These are phyloP conservation scores for Leptoclinus maculatus DNA, from an alignment of 2,797 vertebrate genomes.

Conservation along the genomic window DNA sequence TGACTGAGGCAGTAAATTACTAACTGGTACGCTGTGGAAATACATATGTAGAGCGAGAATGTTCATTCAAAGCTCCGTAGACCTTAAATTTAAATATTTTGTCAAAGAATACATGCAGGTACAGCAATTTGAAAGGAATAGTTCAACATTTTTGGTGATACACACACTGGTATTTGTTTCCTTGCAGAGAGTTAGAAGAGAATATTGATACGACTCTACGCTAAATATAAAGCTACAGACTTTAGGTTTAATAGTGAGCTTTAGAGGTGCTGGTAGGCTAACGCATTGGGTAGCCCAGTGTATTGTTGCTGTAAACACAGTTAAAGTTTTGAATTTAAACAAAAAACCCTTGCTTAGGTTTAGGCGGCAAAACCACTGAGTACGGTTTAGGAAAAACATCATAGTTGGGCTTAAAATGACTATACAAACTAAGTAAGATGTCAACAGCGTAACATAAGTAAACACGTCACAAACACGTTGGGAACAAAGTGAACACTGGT, in stretches of 20 bases:
- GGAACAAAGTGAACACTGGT: background rate
- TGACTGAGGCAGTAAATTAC: slow-evolving; percentile 4
- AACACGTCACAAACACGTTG: background rate
- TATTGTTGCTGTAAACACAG: background rate
- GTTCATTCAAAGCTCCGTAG: background rate
- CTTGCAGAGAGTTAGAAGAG: background rate
- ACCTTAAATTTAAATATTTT: background rate
- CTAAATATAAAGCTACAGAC: background rate
- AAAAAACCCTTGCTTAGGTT: no score
- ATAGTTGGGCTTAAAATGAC: background rate
- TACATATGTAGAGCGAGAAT: background rate
- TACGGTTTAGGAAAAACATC: background rate
- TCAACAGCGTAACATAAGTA: background rate
- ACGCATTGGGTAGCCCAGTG: background rate
- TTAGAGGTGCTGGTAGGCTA: background rate
- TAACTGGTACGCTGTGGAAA: background rate
- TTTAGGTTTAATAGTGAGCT: background rate
- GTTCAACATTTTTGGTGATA: background rate
- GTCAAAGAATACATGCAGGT: background rate
- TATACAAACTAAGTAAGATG: background rate
- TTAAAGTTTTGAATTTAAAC: no score
- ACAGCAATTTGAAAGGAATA: background rate
- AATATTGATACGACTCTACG: background rate
- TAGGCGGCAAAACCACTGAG: no score
- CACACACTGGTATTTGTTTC: background rate